Conservation (phyloP, 2,888 invertebrate genomes). For the Cataglyphis livida region DNA sequence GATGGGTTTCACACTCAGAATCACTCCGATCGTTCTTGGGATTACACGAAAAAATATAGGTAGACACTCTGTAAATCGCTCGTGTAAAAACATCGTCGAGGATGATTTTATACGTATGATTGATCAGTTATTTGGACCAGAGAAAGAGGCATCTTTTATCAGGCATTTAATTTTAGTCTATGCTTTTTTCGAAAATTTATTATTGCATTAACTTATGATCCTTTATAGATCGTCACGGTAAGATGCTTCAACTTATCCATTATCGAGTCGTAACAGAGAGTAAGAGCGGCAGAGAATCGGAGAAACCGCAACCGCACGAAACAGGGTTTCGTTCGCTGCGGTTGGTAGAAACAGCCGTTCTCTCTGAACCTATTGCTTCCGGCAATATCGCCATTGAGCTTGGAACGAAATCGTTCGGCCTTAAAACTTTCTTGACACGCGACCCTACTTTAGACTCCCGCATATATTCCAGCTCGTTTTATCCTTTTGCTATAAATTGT, state of each 20-base stretch:
- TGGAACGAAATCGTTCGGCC: conserved; percentile 53
- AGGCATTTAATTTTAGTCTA: neutral
- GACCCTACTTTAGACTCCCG: conserved; percentile 15
- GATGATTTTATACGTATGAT: neutral
- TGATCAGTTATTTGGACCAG: neutral
- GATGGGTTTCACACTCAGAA: neutral
- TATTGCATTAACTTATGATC: conserved; percentile 17
- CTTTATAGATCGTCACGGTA: conserved; percentile 34
- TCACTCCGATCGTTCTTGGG: conserved; percentile 1
- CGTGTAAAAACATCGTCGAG: conserved; percentile 8
- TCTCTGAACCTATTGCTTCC: conserved; percentile 61
- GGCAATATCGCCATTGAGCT: conserved; percentile 34
- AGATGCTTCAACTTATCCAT: conserved; percentile 71
- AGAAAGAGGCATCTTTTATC: neutral
- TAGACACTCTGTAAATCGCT: neutral
- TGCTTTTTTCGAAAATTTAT: neutral
- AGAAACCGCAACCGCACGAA: conserved; percentile 65
- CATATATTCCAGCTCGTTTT: neutral
- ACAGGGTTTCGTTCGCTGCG: conserved; percentile 54
- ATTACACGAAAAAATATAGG: neutral
- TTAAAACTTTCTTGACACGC: conserved; percentile 45
- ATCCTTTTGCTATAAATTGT: neutral
- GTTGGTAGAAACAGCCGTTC: conserved; percentile 67
- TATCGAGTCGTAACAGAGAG: conserved; percentile 66
- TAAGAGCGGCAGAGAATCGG: conserved; percentile 48